Evolutionary conservation across 2,797 vertebrate species (phyloP), one percentile per base, ranked within the genome.

Genomic region (Clarias laeviceps): DNA sequence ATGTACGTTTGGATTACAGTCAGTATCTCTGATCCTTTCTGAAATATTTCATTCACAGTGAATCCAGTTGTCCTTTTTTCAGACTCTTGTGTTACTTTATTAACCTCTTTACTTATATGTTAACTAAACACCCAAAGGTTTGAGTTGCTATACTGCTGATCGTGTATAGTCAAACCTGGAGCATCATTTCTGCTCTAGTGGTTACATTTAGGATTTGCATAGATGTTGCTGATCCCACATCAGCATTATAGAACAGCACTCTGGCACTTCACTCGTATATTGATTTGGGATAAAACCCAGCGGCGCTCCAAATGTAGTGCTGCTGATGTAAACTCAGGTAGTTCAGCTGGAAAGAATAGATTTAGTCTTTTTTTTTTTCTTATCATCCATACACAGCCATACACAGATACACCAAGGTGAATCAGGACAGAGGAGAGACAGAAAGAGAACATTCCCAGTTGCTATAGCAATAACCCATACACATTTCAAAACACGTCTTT

Each of bases 181-280:
- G 73, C 17, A 40, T 59, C 59, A 27, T 40, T 45, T 45, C 59
- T 64, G 59, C 24, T 45, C 24, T 18, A 27, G 59, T 64, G 6
- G 8, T n/a, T 64, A 0, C 4, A 50, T 27, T 27, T 11, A 37
- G 12, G 32, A n/a, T 40, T 24, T 79, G 76, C 57, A 37, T 79
- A 62, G 76, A n/a, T 62, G 57, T n/a, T 79, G 76, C 57, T 79
- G 76, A 79, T 40, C 12, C 76, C n/a, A 37, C 57, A 79, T 79
- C 22, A 62, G 74, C 74, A 34, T 34, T 40, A 62, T 62, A 40
- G 15, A 14, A 27, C 24, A 27, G 34, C 45, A 45, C 59, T 27
- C 59, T 40, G 24, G 78, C 59, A 65, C 78, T 64, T 27, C 5
- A 62, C 57, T 37, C n/a, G 14, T 80, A 27, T 64, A 80, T 64